These are phyloP conservation scores for Hoplostethus mediterraneus DNA, from an alignment of 2,797 vertebrate genomes.

Conservation along the genomic window DNA sequence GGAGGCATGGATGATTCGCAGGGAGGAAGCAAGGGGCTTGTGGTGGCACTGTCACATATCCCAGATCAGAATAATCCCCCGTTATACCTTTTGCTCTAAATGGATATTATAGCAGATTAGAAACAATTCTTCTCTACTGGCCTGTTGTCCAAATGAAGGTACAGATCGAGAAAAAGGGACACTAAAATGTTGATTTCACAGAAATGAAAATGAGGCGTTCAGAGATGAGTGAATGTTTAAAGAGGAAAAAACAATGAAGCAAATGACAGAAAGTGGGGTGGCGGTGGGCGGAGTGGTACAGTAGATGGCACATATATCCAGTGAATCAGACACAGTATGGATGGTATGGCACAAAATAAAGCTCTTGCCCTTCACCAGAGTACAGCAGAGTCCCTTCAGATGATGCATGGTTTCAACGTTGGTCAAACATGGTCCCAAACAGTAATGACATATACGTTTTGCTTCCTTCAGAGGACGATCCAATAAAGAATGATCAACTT, in stretches of 20 bases:
- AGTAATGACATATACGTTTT: conserved; percentile 5
- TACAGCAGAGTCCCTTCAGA: conserved; percentile 3
- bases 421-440: conserved; percentile 57
- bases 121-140: not conserved
- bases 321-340: conserved; percentile 58
- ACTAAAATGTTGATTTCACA: not conserved
- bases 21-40: conserved; percentile 23
- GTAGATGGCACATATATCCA: conserved; percentile 71
- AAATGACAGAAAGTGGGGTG: not conserved
- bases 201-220: not conserved
- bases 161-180: not conserved
- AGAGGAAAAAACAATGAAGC: not conserved
- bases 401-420: conserved; percentile 9
- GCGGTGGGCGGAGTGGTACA: conserved; percentile 21
- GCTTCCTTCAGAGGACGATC: conserved; percentile 27
- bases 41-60: not conserved
- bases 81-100: not conserved
- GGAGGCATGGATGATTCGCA: conserved; percentile 37
- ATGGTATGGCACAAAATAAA: conserved; percentile 38
- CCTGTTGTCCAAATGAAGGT: conserved; percentile 3
- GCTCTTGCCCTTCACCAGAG: conserved; percentile 2
- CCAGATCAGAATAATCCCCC: not conserved
- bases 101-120: not conserved
- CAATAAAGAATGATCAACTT: not conserved
- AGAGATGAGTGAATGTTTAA: not conserved